These are phyloP conservation scores for Schizothorax lantsangensis DNA, from an alignment of 2,797 vertebrate genomes.

Conservation along the genomic window DNA sequence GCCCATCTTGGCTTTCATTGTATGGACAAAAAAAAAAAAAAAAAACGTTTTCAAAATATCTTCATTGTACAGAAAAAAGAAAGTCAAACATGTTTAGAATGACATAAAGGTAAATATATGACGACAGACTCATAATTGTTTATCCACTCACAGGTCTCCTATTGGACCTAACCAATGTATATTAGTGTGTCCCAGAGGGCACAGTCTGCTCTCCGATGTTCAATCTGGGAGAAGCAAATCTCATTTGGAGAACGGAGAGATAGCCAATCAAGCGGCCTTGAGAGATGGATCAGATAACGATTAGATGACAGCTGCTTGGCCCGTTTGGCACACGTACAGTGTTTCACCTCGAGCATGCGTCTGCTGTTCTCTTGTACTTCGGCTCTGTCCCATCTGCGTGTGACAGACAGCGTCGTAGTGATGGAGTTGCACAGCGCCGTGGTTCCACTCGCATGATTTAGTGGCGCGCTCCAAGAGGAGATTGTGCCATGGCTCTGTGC, in stretches of 20 bases:
- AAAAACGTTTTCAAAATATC: neutral
- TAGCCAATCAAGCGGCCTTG: conserved; percentile 75
- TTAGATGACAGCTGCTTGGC: conserved; percentile 77
- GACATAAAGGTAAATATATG: neutral
- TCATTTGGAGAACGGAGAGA: conserved; percentile 56
- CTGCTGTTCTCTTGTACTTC: conserved; percentile 17
- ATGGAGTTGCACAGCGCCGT: conserved; percentile 23
- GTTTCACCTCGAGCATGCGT: conserved; percentile 41
- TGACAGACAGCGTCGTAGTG: conserved; percentile 48
- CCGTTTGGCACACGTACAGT: conserved; percentile 57
- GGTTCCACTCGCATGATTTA: conserved; percentile 57
- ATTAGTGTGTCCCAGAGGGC: conserved; percentile 10
- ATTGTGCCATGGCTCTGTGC: conserved; percentile 56
- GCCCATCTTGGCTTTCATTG: neutral
- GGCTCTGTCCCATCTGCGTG: conserved; percentile 34
- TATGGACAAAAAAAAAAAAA: neutral
- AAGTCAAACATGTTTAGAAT: neutral
- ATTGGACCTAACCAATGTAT: neutral
- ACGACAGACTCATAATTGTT: neutral
- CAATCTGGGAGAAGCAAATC: conserved; percentile 39
- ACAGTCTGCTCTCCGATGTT: conserved; percentile 34
- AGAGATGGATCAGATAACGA: conserved; percentile 78
- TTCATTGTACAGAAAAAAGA: neutral
- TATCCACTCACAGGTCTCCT: neutral
- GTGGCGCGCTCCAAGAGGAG: conserved; percentile 44